Percentiles rank a stretch among this genome's conserved stretches.
Evolutionary conservation across 2,113 vertebrate genomes (phyloP).

Genomic region (Sinosuthora webbiana): DNA sequence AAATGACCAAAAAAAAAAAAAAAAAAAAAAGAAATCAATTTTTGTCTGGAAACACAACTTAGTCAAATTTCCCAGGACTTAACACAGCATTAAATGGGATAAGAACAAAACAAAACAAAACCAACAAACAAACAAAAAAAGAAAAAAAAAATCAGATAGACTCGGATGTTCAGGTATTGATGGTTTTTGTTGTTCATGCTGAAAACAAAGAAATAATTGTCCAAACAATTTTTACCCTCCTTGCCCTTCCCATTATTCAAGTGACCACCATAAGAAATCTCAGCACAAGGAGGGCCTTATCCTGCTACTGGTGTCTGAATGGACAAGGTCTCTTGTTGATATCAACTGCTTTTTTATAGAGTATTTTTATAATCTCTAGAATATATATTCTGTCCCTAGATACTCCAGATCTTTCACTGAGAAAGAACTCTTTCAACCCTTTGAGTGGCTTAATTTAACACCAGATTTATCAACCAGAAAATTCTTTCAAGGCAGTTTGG

Average conservation of each 20-base stretch:
- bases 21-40: not conserved
- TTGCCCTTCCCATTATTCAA: not conserved
- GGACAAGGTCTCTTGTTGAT: not conserved
- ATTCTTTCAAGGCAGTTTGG: not conserved
- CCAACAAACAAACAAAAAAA: not conserved
- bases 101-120: not conserved
- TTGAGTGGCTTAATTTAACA: not conserved
- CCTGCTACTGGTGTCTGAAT: too few species aligned
- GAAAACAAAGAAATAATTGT: not conserved
- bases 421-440: not conserved
- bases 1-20: not conserved
- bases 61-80: not conserved
- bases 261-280: not conserved
- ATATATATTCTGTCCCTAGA: not conserved
- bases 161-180: not conserved
- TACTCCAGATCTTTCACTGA: not conserved
- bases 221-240: not conserved
- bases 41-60: not conserved
- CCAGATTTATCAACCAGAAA: not conserved
- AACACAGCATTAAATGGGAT: not conserved
- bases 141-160: not conserved
- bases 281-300: not conserved
- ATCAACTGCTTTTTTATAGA: not conserved
- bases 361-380: not conserved
- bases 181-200: not conserved